Evolutionary conservation across 2,797 vertebrate genomes (phyloP), one percentile per base, ranked within the genome.

Genomic region (Urophycis tenuis): DNA sequence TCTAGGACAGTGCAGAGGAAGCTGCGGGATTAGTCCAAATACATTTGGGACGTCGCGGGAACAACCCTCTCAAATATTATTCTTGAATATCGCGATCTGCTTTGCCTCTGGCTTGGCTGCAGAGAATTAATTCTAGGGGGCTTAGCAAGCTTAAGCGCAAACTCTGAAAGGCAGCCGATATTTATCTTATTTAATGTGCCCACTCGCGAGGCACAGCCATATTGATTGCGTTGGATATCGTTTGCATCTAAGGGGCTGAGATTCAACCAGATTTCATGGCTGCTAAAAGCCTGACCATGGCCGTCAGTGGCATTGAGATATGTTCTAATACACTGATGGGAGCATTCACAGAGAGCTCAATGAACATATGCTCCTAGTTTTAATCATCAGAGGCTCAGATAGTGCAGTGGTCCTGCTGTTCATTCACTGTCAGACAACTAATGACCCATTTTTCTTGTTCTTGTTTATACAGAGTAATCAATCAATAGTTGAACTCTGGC

Each of bases 361-460:
- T 75, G 78, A 82, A 84, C 85, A 91, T 91, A 86, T 49, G 53
- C 53, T 25, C 53, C n/a, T n/a, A 2, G 83, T 91, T 92, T 91
- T 87, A 91, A 77, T 84, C 86, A 91, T 92, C 91, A 91, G 85
- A 83, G 82, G 84, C 85, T 85, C 81, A 82, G 81, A 86, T 87
- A 80, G 85, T 84, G 81, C 78, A 77, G 72, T 74, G 79, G 80
- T 73, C 69, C 75, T 81, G 53, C 53, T 25, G 22, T 60, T 81
- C 85, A 79, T 79, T 80, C 30, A 33, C 73, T 53, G 75, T 53
- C 71, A 73, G 79, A 70, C 76, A 53, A 79, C 72, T 71, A 78
- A 77, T 76, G 75, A 34, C 74, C 36, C 53, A n/a, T 60, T 60
- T 74, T 64, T 49, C 10, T 74, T 74, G 69, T 34, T 71, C 29